phyloP scores from a whole-genome alignment of 2,888 invertebrate genomes.

The Pocota personata region DNA sequence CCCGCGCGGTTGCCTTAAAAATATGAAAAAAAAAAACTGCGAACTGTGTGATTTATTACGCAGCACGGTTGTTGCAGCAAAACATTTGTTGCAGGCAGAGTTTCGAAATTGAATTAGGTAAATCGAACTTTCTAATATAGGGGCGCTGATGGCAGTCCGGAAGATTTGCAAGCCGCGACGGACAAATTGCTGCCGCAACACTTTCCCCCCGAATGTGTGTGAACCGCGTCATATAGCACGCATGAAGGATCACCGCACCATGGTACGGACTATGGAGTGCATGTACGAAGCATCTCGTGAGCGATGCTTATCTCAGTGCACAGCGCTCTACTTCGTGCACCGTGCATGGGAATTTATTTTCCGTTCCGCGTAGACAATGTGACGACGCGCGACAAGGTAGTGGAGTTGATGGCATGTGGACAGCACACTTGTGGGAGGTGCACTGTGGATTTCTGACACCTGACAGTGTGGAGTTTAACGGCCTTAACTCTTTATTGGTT shows the following conservation, averaged over 20 bases:
- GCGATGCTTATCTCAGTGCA: slow-evolving; percentile 48
- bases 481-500: too few species aligned
- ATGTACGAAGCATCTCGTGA: slow-evolving; percentile 22
- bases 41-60: slow-evolving; percentile 73
- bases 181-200: slow-evolving; percentile 62
- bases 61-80: slow-evolving; percentile 65
- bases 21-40: slow-evolving; percentile 40
- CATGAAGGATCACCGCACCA: slow-evolving; percentile 39
- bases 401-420: not conserved
- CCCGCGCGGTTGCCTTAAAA: not conserved
- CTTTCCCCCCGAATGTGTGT: slow-evolving; percentile 39
- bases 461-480: too few species aligned
- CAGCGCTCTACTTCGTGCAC: slow-evolving; percentile 44
- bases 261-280: too few species aligned
- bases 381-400: slow-evolving; percentile 21
- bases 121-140: slow-evolving; percentile 73
- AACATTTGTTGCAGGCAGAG: slow-evolving; percentile 36
- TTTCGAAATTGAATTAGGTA: slow-evolving; percentile 73
- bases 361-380: slow-evolving; percentile 28
- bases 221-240: slow-evolving; percentile 53
- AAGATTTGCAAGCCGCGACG: slow-evolving; percentile 19
- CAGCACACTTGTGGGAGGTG: not conserved
- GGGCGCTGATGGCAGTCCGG: slow-evolving; percentile 62
- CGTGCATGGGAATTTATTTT: not conserved
- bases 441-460: too few species aligned